phyloP scores from a whole-genome alignment of 2,797 vertebrate genomes.

The Falco berigora region DNA sequence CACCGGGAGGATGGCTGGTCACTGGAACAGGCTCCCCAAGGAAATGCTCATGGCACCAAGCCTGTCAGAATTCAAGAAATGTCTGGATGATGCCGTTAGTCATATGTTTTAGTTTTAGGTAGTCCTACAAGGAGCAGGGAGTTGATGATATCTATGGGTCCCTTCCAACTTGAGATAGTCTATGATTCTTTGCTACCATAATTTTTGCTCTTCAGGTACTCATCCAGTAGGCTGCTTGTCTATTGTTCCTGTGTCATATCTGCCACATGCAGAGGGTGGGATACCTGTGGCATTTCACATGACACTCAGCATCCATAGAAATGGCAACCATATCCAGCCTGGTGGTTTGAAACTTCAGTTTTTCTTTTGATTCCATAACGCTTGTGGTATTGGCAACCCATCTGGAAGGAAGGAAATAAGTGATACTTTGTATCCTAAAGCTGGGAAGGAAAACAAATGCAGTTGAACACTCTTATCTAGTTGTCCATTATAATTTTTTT shows the following conservation, averaged over 20 bases:
- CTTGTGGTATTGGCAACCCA: background rate
- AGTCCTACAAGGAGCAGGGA: too few relatives aligned
- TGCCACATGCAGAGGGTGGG: background rate
- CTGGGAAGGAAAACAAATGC: background rate
- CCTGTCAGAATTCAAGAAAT: too few relatives aligned
- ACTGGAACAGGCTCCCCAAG: too few relatives aligned
- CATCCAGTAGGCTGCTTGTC: background rate
- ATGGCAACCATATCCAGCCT: background rate
- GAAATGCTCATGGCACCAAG: too few relatives aligned
- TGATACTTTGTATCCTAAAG: background rate
- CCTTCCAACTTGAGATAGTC: too few relatives aligned
- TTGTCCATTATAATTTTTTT: background rate
- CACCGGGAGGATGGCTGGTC: too few relatives aligned
- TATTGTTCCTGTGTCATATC: background rate
- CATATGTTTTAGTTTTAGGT: too few relatives aligned
- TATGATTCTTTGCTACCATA: background rate
- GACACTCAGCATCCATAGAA: background rate
- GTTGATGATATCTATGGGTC: too few relatives aligned
- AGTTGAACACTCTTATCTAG: background rate
- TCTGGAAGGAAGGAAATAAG: background rate
- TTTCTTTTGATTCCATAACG: background rate
- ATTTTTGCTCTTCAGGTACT: background rate
- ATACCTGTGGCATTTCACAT: background rate
- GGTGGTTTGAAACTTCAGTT: background rate
- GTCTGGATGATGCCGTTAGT: too few relatives aligned